Percentiles rank a stretch among this genome's conserved stretches.
Conservation (phyloP, 2,113 vertebrate species). For the Cricetomys ansorgei region DNA sequence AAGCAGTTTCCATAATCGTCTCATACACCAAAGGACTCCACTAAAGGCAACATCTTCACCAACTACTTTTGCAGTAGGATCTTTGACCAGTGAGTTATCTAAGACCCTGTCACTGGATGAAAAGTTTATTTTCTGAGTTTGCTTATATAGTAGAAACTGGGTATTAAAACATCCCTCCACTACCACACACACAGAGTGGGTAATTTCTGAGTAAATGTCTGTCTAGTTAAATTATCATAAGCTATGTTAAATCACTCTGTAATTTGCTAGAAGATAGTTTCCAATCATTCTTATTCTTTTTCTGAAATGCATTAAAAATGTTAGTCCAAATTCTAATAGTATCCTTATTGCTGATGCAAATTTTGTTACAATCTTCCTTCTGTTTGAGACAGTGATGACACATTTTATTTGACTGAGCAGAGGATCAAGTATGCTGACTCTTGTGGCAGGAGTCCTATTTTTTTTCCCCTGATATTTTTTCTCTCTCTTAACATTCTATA, state of each 20-base stretch:
- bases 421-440: background rate
- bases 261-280: slow-evolving; percentile 47
- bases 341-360: slow-evolving; percentile 36
- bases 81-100: slow-evolving; percentile 95
- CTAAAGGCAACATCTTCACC: background rate
- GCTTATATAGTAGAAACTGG: slow-evolving; percentile 76
- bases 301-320: slow-evolving; percentile 2
- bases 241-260: background rate
- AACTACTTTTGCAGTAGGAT: slow-evolving; percentile 92
- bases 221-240: background rate
- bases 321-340: background rate
- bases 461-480: background rate
- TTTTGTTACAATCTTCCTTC: background rate
- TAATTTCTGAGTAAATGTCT: background rate
- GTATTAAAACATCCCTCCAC: background rate
- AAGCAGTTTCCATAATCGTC: slow-evolving; percentile 92
- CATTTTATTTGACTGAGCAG: background rate
- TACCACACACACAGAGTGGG: background rate
- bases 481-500: background rate
- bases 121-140: slow-evolving; percentile 99
- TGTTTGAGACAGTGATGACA: background rate
- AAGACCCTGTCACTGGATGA: slow-evolving; percentile 96
- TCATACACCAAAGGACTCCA: background rate
- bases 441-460: background rate
- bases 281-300: background rate